A percentile compares a stretch with the other conserved stretches of the same genome.
Evolutionary conservation across 2,888 invertebrate genomes (phyloP).

Genomic region (Erebia palarica): DNA sequence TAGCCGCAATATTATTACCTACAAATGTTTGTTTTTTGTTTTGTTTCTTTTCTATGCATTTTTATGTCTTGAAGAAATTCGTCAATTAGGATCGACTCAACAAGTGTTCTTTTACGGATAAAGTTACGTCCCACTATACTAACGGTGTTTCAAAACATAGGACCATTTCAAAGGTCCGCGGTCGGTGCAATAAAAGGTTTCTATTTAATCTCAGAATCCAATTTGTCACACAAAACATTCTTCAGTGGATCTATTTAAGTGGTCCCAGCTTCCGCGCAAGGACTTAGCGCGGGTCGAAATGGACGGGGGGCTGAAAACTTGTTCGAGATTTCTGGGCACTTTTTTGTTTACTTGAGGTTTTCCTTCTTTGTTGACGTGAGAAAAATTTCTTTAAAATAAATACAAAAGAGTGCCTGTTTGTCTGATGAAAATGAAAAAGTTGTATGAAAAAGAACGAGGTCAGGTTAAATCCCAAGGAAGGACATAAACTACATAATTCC

Average conservation of each 20-base stretch:
- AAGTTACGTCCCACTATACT: too few species aligned
- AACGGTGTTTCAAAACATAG: too few species aligned
- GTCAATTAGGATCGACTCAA: too few species aligned
- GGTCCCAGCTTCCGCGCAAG: slow-evolving; percentile 16
- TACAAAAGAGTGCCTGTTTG: background rate
- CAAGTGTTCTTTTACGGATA: too few species aligned
- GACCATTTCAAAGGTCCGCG: background rate
- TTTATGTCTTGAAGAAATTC: too few species aligned
- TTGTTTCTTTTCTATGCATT: too few species aligned
- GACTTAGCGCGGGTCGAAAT: background rate
- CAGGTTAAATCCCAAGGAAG: too few species aligned
- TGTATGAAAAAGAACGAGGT: too few species aligned
- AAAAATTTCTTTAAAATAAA: background rate
- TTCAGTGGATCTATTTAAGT: slow-evolving; percentile 25
- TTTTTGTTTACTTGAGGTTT: slow-evolving; percentile 1
- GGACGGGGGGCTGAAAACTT: slow-evolving; percentile 9
- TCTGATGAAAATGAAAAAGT: too few species aligned
- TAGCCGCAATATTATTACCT: too few species aligned
- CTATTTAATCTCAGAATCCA: slow-evolving; percentile 13
- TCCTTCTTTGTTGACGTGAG: background rate
- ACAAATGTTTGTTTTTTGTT: too few species aligned
- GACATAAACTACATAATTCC: too few species aligned
- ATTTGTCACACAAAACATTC: slow-evolving; percentile 24
- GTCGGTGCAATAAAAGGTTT: slow-evolving; percentile 16
- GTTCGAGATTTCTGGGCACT: slow-evolving; percentile 8